A percentile compares a stretch with the other conserved stretches of the same genome.
phyloP scores from a whole-genome alignment of 2,113 vertebrate genomes.

The Lophochroa leadbeateri region DNA sequence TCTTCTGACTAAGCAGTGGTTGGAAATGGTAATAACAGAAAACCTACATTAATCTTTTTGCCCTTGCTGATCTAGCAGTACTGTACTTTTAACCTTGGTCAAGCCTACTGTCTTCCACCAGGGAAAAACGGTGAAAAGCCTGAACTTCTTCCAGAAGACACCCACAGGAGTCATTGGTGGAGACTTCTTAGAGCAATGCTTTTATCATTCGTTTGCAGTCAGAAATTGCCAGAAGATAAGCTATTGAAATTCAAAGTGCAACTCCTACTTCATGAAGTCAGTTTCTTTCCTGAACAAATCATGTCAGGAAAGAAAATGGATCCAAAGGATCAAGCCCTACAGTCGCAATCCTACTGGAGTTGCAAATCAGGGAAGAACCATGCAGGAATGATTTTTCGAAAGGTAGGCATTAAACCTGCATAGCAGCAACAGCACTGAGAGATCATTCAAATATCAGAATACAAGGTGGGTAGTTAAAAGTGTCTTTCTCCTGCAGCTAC shows the following conservation, averaged over 20 bases:
- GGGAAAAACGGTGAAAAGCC: background rate
- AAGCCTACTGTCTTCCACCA: background rate
- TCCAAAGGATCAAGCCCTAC: background rate
- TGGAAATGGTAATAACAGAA: background rate
- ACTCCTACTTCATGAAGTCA: background rate
- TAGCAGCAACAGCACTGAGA: background rate
- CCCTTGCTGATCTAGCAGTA: background rate
- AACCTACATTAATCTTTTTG: background rate
- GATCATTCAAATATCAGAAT: background rate
- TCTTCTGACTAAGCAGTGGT: background rate
- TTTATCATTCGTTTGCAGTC: background rate
- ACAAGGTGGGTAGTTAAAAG: background rate
- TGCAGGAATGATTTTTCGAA: background rate
- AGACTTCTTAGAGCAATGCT: background rate
- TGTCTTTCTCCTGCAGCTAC: background rate
- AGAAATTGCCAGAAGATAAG: background rate
- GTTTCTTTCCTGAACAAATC: background rate
- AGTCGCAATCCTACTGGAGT: background rate
- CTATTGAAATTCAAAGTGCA: constrained; percentile 2
- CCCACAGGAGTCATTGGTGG: background rate
- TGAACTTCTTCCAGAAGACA: background rate
- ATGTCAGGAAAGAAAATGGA: background rate
- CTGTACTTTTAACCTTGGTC: background rate
- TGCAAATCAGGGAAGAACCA: background rate
- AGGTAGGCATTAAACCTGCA: background rate